Evolutionary conservation across 2,888 invertebrate species (phyloP), one percentile per base, ranked within the genome.

Genomic region (Drosophila algonquin): DNA sequence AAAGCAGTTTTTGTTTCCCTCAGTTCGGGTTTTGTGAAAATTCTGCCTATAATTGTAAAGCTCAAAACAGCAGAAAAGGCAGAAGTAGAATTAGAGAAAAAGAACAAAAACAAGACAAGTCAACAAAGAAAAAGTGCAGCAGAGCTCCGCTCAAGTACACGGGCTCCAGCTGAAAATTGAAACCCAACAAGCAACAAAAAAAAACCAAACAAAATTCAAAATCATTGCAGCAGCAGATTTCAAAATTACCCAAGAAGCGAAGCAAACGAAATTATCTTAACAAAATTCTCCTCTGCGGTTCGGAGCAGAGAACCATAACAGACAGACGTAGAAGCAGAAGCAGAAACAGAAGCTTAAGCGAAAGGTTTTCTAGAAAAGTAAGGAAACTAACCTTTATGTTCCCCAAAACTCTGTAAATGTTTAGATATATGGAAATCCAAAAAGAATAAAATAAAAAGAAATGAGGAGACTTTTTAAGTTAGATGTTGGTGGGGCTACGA

Each of bases 131-230:
- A 40, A 24, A 45, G 48, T 54, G 40, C 46, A 54, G 57, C 57
- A 32, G 32, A 21, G 24, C 30, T 8, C 30, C 30, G 14, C 30
- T 30, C 32, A 32, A 18, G 46, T 27, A 2, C 10, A 57, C 30
- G 45, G 32, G 57, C 16, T 32, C 72, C 24, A 9, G 63, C 64
- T 35, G 55, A 72, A 58, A 64, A 68, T 68, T 68, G 67, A 58
- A 58, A 67, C 60, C 44, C 50, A 63, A 53, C 56, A 63, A 77
- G 58, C 7, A 27, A 27, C 6, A 27, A 27, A 27, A 27, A 27
- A 7, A 40, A 40, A 40, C 14, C 7, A 40, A 79, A 51, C 90
- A 85, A 90, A 90, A 90, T 90, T 90, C 89, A 87, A 90, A 90
- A 90, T 88, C 79, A 80, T 78, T 78, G 71, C 63, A 75, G 76